phyloP scores from a whole-genome alignment of 2,888 invertebrate species.

The Habroteleia sp. region DNA sequence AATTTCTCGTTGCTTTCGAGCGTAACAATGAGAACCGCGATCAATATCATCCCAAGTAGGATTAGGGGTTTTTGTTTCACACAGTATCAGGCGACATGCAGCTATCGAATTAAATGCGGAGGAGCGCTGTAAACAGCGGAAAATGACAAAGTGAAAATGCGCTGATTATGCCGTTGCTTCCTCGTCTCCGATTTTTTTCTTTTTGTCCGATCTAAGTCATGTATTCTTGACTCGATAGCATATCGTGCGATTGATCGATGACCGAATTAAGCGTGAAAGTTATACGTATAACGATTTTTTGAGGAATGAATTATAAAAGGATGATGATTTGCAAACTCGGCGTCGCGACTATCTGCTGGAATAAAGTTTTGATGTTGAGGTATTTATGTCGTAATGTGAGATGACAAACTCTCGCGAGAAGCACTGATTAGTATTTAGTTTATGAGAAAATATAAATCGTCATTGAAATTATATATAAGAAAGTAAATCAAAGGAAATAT shows the following conservation, averaged over 20 bases:
- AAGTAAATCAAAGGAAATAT: too few relatives aligned
- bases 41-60: slow-evolving; percentile 36
- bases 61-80: slow-evolving; percentile 27
- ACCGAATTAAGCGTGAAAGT: slow-evolving; percentile 65
- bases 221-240: slow-evolving; percentile 24
- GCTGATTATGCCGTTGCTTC: slow-evolving; percentile 29
- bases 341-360: slow-evolving; percentile 44
- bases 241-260: slow-evolving; percentile 63
- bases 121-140: slow-evolving; percentile 11
- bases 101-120: slow-evolving; percentile 33
- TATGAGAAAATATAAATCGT: neutral
- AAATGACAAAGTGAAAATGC: slow-evolving; percentile 59
- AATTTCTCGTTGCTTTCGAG: slow-evolving; percentile 57
- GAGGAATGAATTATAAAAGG: slow-evolving; percentile 52
- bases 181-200: slow-evolving; percentile 28
- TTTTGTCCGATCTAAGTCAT: slow-evolving; percentile 3
- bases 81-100: slow-evolving; percentile 34
- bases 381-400: slow-evolving; percentile 28
- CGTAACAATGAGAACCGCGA: slow-evolving; percentile 59
- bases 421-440: slow-evolving; percentile 1
- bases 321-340: slow-evolving; percentile 54
- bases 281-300: slow-evolving; percentile 58
- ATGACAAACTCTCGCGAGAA: slow-evolving; percentile 27
- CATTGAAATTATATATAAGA: too few relatives aligned
- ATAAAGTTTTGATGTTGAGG: slow-evolving; percentile 26